Conservation (phyloP, 1,140 invertebrate genomes). For the Wiebesia pumilae region DNA sequence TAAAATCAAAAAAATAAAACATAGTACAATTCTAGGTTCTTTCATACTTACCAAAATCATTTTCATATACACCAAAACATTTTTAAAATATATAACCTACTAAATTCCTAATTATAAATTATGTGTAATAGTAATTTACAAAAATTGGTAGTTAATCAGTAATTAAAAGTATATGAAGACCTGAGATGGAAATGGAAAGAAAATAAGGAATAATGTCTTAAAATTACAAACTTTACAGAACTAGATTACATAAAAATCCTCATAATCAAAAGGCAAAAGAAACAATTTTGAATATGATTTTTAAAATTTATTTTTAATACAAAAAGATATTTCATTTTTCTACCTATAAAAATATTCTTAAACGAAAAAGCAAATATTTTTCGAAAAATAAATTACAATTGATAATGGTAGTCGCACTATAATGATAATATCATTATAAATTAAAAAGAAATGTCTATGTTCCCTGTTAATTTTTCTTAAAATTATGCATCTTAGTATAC, state of each 20-base stretch:
- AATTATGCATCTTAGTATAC: not conserved
- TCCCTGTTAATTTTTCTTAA: not conserved
- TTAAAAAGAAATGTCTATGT: not conserved
- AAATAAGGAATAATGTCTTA: not conserved
- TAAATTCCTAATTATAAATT: not conserved
- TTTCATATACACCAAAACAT: not conserved
- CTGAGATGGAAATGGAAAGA: not conserved
- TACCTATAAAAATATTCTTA: conserved; percentile 6
- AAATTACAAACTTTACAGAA: conserved; percentile 12
- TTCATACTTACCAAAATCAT: not conserved
- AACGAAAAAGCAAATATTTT: not conserved
- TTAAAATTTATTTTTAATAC: conserved; percentile 31
- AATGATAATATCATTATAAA: not conserved
- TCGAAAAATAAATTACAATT: not conserved
- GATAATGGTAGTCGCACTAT: not conserved
- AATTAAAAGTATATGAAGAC: not conserved
- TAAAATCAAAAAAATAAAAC: not conserved
- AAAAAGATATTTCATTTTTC: not conserved
- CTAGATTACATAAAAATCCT: not conserved
- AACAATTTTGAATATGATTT: not conserved
- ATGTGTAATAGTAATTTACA: not conserved
- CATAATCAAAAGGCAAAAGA: not conserved
- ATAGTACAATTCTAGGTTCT: not conserved
- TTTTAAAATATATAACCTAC: not conserved
- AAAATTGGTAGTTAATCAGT: not conserved